Evolutionary conservation across 2,113 vertebrate species (phyloP).

Genomic region (Leptobrachium ailaonicum): DNA sequence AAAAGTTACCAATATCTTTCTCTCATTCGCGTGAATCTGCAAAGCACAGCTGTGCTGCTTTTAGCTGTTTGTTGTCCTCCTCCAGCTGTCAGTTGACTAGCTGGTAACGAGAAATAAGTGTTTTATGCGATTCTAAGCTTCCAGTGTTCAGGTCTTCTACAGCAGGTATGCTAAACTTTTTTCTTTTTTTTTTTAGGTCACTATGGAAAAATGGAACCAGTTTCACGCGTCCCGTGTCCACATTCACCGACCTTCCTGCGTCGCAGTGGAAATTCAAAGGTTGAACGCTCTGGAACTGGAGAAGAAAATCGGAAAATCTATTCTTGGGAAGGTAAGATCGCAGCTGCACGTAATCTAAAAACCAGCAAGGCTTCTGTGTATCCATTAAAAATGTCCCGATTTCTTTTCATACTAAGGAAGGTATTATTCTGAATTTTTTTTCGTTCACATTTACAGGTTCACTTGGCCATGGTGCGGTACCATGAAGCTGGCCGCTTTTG

Average conservation of each 20-base stretch:
- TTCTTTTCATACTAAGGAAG: background rate
- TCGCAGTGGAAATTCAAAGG: constrained; percentile 88
- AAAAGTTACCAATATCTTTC: too few relatives aligned
- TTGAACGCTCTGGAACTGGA: constrained; percentile 79
- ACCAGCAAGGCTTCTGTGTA: background rate
- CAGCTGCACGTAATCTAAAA: too few relatives aligned
- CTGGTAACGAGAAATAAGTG: too few relatives aligned
- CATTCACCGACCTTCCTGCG: constrained; percentile 84
- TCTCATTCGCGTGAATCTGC: too few relatives aligned
- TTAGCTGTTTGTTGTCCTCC: too few relatives aligned
- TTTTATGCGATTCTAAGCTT: too few relatives aligned
- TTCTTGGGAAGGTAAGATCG: constrained; percentile 87
- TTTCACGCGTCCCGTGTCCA: constrained; percentile 86
- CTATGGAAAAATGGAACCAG: constrained; percentile 90
- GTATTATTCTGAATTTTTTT: too few relatives aligned
- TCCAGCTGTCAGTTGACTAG: too few relatives aligned
- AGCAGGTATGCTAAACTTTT: background rate
- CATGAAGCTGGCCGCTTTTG: constrained; percentile 92
- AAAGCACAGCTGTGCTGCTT: too few relatives aligned
- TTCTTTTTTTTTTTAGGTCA: constrained; percentile 68
- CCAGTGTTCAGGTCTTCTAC: too few relatives aligned
- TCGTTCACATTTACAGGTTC: constrained; percentile 72
- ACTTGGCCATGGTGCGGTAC: constrained; percentile 93
- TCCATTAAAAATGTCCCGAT: background rate
- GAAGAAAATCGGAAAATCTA: constrained; percentile 90